phyloP scores from a whole-genome alignment of 2,797 vertebrate genomes.

The Brachyalestes nurse region DNA sequence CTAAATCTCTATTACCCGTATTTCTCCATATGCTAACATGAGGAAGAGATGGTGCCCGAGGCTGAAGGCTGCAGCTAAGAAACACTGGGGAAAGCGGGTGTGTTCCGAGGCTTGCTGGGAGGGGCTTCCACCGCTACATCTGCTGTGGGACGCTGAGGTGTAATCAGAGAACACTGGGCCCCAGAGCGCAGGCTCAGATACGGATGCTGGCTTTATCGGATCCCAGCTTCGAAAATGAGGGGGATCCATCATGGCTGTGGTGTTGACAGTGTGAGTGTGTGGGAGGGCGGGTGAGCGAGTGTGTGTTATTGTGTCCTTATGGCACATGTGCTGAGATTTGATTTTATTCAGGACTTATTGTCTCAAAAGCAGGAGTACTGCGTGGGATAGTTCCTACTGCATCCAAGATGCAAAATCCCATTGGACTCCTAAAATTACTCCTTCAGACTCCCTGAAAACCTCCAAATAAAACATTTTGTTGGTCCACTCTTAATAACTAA shows the following conservation, averaged over 20 bases:
- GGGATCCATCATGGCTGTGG: slow-evolving; percentile 49
- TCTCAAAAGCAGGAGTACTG: not conserved
- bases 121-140: slow-evolving; percentile 77
- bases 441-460: not conserved
- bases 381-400: not conserved
- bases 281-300: slow-evolving; percentile 22
- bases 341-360: slow-evolving; percentile 1
- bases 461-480: not conserved
- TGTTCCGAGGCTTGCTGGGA: slow-evolving; percentile 29
- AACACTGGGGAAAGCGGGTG: slow-evolving; percentile 86
- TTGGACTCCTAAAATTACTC: not conserved
- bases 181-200: slow-evolving; percentile 47
- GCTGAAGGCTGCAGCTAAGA: slow-evolving; percentile 90
- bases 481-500: not conserved
- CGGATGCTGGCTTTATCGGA: slow-evolving; percentile 53
- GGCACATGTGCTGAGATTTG: slow-evolving; percentile 2
- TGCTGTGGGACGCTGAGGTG: slow-evolving; percentile 83
- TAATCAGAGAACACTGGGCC: slow-evolving; percentile 83
- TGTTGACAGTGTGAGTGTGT: slow-evolving; percentile 49
- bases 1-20: slow-evolving; percentile 93
- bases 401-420: not conserved
- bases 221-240: slow-evolving; percentile 55
- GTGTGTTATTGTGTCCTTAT: slow-evolving; percentile 30
- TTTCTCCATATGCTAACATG: slow-evolving; percentile 92
- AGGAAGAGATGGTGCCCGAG: slow-evolving; percentile 91